Evolutionary conservation across 2,113 vertebrate species (phyloP).

Genomic region (Mesitornis unicolor): DNA sequence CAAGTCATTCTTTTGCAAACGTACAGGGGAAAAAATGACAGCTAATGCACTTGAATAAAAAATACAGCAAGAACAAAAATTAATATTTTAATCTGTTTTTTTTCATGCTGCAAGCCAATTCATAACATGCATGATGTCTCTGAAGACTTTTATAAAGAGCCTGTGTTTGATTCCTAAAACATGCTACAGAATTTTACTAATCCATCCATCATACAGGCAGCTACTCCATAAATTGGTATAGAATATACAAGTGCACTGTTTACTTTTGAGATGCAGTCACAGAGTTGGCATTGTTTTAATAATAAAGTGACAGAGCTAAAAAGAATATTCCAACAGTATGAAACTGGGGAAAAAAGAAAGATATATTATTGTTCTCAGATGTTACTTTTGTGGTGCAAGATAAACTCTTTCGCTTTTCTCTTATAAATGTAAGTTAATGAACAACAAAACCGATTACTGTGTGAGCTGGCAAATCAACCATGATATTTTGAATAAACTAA

Average conservation of each 20-base stretch:
- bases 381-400: neutral
- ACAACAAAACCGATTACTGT: neutral
- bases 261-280: neutral
- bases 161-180: neutral
- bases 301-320: neutral
- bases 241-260: neutral
- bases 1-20: neutral
- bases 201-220: neutral
- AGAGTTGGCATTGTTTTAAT: neutral
- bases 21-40: neutral
- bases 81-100: neutral
- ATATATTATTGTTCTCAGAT: neutral
- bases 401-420: neutral
- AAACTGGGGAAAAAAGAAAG: neutral
- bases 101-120: neutral
- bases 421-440: neutral
- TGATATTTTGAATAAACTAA: neutral
- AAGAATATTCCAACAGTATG: neutral
- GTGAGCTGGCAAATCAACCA: neutral
- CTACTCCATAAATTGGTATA: neutral
- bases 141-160: neutral
- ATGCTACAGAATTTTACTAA: neutral
- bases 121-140: neutral
- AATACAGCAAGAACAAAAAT: neutral
- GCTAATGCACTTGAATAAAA: neutral